Evolutionary conservation across 2,113 vertebrate genomes (phyloP).

Genomic region (Capreolus pygargus): DNA sequence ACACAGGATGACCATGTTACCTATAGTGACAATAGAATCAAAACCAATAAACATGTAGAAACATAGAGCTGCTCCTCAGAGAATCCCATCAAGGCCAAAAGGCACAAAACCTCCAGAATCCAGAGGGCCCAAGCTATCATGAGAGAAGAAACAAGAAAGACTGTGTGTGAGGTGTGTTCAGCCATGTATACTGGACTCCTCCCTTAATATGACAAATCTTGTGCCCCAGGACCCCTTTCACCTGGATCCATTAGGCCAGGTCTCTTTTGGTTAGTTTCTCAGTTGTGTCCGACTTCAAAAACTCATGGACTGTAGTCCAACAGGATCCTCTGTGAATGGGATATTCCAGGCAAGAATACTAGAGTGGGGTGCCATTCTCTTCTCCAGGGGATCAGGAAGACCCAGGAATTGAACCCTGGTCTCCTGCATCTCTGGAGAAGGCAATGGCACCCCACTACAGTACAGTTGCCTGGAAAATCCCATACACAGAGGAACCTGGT

Average conservation of each 20-base stretch:
- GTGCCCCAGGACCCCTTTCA: background rate
- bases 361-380: background rate
- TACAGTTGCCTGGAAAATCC: background rate
- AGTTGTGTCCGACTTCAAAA: background rate
- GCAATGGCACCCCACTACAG: background rate
- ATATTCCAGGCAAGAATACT: background rate
- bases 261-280: background rate
- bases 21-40: constrained; percentile 94
- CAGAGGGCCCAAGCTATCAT: constrained; percentile 52
- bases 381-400: background rate
- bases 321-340: background rate
- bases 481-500: background rate
- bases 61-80: constrained; percentile 91
- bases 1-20: constrained; percentile 65
- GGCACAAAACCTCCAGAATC: constrained; percentile 86
- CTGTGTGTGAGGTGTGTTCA: background rate
- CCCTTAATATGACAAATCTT: background rate
- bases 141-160: background rate
- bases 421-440: background rate
- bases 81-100: constrained; percentile 88
- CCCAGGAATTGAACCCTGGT: background rate
- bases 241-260: background rate
- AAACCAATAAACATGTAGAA: constrained; percentile 96
- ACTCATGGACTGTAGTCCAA: background rate
- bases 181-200: background rate